Base-by-base conservation (phyloP, 2,797 vertebrate genomes). In the Smutsia gigantea region DNA sequence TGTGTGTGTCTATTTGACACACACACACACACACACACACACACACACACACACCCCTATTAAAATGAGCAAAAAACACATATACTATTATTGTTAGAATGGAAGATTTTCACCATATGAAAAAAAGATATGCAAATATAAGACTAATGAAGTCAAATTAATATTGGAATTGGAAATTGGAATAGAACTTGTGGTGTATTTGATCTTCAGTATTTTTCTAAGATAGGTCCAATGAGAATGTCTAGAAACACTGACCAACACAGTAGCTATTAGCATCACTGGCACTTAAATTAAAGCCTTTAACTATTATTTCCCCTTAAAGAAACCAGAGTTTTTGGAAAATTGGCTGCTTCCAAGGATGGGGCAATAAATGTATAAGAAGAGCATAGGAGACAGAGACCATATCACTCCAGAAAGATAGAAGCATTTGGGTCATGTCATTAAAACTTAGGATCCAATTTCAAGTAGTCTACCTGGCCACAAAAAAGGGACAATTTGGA, bases 121-220 rank as follows among this genome's bases (percentile, higher is more conserved):
- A 49, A 84, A 84, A 79, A 68, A 92, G 4, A 87, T 68, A 66
- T 7, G 8, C 5, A 86, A 61, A 83, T 75, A 12, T 63, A 77
- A 89, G 13, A 84, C 15, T 71, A 94, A 78, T 39, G 53, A 86
- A 72, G n/a, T 81, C 18, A 93, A 82, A 96, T 74, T 81, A 84
- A 64, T 87, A 64, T 25, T 92, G n/a, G 18, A 93, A 77, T 81
- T 83, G 37, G n/a, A 88, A 64, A 78, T 84, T 79, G 31, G 85
- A 53, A 51, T 90, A 3, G 46, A 93, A 83, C 5, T 75, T 23
- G 55, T 51, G 46, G 13, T 51, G 0, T 61, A 78, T 42, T 90
- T 83, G 53, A 89, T 61, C 39, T 75, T 81, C 21, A 84, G 31
- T 25, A 71, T 46, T 61, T 84, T 94, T 25, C 11, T 19, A 89